phyloP scores from a whole-genome alignment of 2,113 vertebrate genomes.

The Sarotherodon lohbergeri region DNA sequence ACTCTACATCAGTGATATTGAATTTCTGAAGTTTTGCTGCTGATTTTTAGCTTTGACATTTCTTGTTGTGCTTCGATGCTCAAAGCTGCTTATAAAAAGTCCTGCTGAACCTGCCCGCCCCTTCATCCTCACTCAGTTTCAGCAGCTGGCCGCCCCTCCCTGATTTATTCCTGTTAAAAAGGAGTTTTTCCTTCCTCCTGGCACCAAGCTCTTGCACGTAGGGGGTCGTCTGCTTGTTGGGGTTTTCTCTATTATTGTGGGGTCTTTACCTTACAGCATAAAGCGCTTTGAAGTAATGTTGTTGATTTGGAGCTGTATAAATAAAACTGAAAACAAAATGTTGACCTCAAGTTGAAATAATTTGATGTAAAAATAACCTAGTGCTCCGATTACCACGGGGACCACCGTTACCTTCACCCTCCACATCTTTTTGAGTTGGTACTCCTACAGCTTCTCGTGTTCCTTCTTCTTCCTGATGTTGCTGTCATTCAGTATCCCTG shows the following conservation, averaged over 20 bases:
- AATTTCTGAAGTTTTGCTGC: not conserved
- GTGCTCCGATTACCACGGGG: not conserved
- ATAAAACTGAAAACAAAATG: not conserved
- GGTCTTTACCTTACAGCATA: not conserved
- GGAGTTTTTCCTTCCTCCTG: not conserved
- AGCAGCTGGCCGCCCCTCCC: not conserved
- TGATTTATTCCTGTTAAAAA: not conserved
- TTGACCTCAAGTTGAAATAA: not conserved
- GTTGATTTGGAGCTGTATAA: not conserved
- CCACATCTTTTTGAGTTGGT: not conserved
- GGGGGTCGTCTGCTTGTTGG: not conserved
- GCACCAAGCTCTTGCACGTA: fast-evolving
- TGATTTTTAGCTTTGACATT: not conserved
- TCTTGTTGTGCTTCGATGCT: not conserved
- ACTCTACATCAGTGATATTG: not conserved
- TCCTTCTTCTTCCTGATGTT: fast-evolving
- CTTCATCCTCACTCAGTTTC: fast-evolving
- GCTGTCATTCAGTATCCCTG: fast-evolving
- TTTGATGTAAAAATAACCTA: not conserved
- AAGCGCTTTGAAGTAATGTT: not conserved
- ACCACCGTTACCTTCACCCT: fast-evolving
- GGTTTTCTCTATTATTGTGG: not conserved
- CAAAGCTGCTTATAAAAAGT: not conserved
- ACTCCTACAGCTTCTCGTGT: fast-evolving
- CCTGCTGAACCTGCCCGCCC: not conserved